Evolutionary conservation across 2,113 vertebrate species (phyloP).

Genomic region (Gavia stellata): DNA sequence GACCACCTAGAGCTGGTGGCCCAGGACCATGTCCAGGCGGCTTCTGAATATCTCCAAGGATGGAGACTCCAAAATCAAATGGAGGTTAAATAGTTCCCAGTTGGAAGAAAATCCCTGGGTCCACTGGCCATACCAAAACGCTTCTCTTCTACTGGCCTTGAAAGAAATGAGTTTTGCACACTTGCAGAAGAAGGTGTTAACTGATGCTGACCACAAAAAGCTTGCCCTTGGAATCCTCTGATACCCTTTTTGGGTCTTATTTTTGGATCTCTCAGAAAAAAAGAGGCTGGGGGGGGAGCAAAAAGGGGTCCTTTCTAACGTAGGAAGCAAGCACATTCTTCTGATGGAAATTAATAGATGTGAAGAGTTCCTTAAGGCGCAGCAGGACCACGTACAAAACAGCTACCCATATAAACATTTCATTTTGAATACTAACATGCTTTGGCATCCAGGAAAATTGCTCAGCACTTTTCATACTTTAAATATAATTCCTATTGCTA

Average conservation of each 20-base stretch:
- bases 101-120: neutral
- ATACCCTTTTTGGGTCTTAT: neutral
- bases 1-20: neutral
- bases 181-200: neutral
- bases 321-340: neutral
- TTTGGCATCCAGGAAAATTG: neutral
- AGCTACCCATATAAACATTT: neutral
- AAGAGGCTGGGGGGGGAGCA: neutral
- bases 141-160: neutral
- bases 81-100: neutral
- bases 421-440: neutral
- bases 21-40: neutral
- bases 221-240: neutral
- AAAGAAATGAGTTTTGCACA: neutral
- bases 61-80: neutral
- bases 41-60: neutral
- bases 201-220: neutral
- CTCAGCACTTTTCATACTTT: slow-evolving; percentile 6
- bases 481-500: slow-evolving; percentile 12
- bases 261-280: neutral
- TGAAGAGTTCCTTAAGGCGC: neutral
- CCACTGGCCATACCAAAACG: neutral
- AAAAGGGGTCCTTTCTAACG: neutral
- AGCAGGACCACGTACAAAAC: neutral
- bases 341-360: neutral